Evolutionary conservation across 1,140 invertebrate genomes (phyloP).

Genomic region (Octopus sinensis): DNA sequence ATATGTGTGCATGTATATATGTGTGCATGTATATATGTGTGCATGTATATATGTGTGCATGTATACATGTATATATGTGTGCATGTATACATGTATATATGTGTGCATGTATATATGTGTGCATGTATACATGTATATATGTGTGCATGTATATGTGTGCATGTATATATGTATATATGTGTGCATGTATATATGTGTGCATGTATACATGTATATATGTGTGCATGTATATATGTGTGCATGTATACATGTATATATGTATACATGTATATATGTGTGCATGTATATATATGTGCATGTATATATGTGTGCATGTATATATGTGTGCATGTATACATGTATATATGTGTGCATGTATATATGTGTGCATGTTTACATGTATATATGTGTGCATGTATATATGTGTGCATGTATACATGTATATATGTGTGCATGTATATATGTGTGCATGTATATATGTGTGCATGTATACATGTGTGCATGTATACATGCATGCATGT

Average conservation of each 20-base stretch:
- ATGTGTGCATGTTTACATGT: not conserved
- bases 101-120: no score
- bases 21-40: no score
- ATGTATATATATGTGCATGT: constrained; percentile 16
- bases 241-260: constrained; percentile 19
- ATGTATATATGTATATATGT: no score
- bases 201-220: constrained; percentile 19
- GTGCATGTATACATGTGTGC: not conserved
- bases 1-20: constrained; percentile 19
- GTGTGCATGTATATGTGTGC: constrained; percentile 19
- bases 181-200: constrained; percentile 17
- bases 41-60: constrained; percentile 20
- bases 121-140: constrained; percentile 21
- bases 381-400: constrained; percentile 19
- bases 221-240: constrained; percentile 20
- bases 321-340: constrained; percentile 19
- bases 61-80: constrained; percentile 19
- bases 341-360: constrained; percentile 18
- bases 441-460: constrained; percentile 9
- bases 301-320: constrained; percentile 20
- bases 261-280: constrained; percentile 16
- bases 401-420: constrained; percentile 19
- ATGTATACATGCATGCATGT: not conserved
- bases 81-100: constrained; percentile 18
- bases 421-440: constrained; percentile 18